These are phyloP conservation scores for Oryzias melastigma DNA, from an alignment of 2,113 vertebrate genomes.

Conservation along the genomic window DNA sequence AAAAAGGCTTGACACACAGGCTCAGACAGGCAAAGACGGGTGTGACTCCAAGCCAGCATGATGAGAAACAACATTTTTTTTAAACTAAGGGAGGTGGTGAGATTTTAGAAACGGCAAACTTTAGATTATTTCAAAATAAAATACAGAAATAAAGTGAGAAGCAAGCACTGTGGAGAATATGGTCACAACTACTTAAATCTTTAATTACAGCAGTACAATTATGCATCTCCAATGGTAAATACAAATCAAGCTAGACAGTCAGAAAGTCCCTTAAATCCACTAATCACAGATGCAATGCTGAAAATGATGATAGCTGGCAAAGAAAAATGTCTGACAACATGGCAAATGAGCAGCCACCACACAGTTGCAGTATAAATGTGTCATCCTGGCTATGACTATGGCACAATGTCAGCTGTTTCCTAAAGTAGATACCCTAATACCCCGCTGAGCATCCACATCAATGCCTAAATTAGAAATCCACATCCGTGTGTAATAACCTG, in stretches of 20 bases:
- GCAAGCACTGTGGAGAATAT: not conserved
- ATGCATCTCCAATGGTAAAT: not conserved
- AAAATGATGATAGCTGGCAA: slow-evolving; percentile 3
- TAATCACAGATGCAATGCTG: slow-evolving; percentile 5
- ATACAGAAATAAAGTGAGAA: not conserved
- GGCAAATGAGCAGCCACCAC: slow-evolving; percentile 1
- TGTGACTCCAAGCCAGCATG: slow-evolving; percentile 39
- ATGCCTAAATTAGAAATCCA: slow-evolving; percentile 56
- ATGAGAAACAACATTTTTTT: slow-evolving; percentile 23
- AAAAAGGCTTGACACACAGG: slow-evolving; percentile 43
- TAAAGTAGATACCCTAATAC: slow-evolving; percentile 47
- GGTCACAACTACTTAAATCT: not conserved
- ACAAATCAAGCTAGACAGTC: not conserved
- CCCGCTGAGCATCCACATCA: slow-evolving; percentile 29
- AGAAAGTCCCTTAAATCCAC: not conserved
- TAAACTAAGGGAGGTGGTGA: not conserved
- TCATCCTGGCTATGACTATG: not conserved
- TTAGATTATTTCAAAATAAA: not conserved
- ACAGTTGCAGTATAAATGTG: slow-evolving; percentile 16
- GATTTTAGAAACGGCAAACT: slow-evolving; percentile 13
- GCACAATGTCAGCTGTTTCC: slow-evolving; percentile 32
- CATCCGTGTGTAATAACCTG: slow-evolving; percentile 2
- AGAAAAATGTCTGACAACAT: not conserved
- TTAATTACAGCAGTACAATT: slow-evolving; percentile 10
- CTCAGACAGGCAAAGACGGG: slow-evolving; percentile 64